Percentiles rank a stretch among this genome's conserved stretches.
Evolutionary conservation across 2,888 invertebrate species (phyloP).

Genomic region (Galerucella nymphaeae): DNA sequence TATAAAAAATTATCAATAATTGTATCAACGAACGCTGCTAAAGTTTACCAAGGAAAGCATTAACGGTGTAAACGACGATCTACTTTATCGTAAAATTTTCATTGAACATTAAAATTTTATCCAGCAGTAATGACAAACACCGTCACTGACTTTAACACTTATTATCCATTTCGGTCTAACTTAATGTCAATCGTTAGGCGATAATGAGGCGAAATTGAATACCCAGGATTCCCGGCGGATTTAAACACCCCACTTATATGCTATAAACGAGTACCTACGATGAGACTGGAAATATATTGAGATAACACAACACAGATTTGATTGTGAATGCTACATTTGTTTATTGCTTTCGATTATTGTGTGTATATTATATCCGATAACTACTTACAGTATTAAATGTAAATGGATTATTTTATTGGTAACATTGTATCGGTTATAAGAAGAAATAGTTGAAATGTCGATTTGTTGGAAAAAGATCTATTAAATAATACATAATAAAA

Average conservation of each 20-base stretch:
- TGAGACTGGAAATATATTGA: constrained; percentile 29
- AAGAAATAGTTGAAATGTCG: background rate
- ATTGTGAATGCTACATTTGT: constrained; percentile 1
- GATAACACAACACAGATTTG: constrained; percentile 28
- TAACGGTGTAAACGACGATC: too few species aligned
- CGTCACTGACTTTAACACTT: constrained; percentile 30
- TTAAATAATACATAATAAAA: too few species aligned
- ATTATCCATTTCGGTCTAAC: constrained; percentile 30
- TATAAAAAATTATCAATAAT: too few species aligned
- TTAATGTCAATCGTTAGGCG: constrained; percentile 36
- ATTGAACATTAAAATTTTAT: background rate
- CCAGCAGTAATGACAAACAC: background rate
- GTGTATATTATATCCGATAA: constrained; percentile 1
- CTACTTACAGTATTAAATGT: background rate
- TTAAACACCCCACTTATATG: constrained; percentile 37
- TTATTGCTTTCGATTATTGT: background rate
- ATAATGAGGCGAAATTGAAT: constrained; percentile 43
- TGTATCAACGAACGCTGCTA: too few species aligned
- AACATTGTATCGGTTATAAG: background rate
- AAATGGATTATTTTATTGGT: background rate
- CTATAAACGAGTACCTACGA: constrained; percentile 28
- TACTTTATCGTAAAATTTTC: too few species aligned
- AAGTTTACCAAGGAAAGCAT: too few species aligned
- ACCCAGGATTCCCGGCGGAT: constrained; percentile 35
- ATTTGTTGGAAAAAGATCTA: too few species aligned